A percentile compares a stretch with the other conserved stretches of the same genome.
These are phyloP conservation scores for Chaetops frenatus DNA, from an alignment of 2,113 vertebrate genomes.

Conservation along the genomic window DNA sequence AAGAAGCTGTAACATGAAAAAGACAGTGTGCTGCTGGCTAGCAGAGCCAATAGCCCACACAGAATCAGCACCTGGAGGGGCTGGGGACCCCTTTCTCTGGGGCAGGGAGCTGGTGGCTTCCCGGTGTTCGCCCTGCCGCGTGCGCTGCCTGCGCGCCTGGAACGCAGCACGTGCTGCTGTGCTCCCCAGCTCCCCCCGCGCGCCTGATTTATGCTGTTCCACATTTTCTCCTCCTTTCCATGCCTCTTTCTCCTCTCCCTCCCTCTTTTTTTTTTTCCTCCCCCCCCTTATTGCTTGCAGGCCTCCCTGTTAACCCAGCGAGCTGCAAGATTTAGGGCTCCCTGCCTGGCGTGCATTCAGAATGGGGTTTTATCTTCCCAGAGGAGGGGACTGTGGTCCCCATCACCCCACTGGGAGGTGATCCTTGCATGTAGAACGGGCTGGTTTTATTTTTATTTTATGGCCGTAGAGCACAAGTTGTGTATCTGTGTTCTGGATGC, in stretches of 20 bases:
- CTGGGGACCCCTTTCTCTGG: not conserved
- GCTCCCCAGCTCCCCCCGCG: not conserved
- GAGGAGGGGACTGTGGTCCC: not conserved
- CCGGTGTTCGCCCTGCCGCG: accelerated
- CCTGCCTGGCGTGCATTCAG: not conserved
- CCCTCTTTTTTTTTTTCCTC: not conserved
- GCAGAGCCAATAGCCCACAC: not conserved
- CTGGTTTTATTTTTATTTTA: not conserved
- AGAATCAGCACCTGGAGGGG: accelerated
- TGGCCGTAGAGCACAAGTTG: accelerated
- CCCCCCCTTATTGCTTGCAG: not conserved
- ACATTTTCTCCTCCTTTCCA: conserved; percentile 55
- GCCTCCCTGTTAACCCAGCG: not conserved
- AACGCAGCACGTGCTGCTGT: conserved; percentile 22
- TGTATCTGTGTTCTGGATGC: not conserved
- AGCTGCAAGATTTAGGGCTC: not conserved
- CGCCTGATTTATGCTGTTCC: conserved; percentile 39
- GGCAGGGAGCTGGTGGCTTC: accelerated
- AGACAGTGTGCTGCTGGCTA: not conserved
- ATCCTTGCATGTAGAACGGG: not conserved
- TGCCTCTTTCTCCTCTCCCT: conserved; percentile 24
- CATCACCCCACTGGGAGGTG: accelerated
- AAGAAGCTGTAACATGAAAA: not conserved
- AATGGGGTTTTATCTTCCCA: not conserved
- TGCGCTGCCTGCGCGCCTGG: not conserved